A percentile compares a stretch with the other conserved stretches of the same genome.
Evolutionary conservation across 1,140 invertebrate genomes (phyloP).

Genomic region (Triops cancriformis): DNA sequence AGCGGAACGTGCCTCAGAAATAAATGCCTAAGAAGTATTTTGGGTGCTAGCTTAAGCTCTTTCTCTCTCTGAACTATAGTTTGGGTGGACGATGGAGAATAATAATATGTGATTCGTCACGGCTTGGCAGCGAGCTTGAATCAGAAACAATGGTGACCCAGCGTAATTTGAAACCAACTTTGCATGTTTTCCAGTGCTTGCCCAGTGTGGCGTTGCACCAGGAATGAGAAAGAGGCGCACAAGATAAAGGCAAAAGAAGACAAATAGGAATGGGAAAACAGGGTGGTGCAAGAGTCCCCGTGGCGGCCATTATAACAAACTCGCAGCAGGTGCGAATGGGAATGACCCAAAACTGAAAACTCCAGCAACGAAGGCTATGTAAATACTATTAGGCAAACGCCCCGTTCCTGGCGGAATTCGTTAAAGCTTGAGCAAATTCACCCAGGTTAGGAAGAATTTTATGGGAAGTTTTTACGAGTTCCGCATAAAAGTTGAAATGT

Average conservation of each 20-base stretch:
- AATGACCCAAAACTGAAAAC: neutral
- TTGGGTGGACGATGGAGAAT: neutral
- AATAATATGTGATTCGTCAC: slow-evolving; percentile 1
- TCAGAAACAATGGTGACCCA: neutral
- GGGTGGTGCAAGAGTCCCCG: neutral
- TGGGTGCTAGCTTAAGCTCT: neutral
- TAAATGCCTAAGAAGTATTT: neutral
- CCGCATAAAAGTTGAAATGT: too few relatives aligned
- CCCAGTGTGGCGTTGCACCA: too few relatives aligned
- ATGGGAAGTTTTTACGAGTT: too few relatives aligned
- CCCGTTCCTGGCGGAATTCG: too few relatives aligned
- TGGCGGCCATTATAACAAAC: neutral
- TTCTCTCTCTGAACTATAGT: too few relatives aligned
- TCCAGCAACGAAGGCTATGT: too few relatives aligned
- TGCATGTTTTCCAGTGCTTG: neutral
- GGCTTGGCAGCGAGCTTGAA: neutral
- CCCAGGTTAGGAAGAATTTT: too few relatives aligned
- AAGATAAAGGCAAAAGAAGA: too few relatives aligned
- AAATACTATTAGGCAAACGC: too few relatives aligned
- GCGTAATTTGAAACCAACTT: neutral
- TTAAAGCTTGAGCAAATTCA: too few relatives aligned
- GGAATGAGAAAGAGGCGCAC: too few relatives aligned
- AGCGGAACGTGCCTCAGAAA: neutral
- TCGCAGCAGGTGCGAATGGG: neutral
- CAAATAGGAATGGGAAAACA: neutral